These are phyloP conservation scores for Centropus bengalensis DNA, from an alignment of 2,113 vertebrate species.

Conservation along the genomic window DNA sequence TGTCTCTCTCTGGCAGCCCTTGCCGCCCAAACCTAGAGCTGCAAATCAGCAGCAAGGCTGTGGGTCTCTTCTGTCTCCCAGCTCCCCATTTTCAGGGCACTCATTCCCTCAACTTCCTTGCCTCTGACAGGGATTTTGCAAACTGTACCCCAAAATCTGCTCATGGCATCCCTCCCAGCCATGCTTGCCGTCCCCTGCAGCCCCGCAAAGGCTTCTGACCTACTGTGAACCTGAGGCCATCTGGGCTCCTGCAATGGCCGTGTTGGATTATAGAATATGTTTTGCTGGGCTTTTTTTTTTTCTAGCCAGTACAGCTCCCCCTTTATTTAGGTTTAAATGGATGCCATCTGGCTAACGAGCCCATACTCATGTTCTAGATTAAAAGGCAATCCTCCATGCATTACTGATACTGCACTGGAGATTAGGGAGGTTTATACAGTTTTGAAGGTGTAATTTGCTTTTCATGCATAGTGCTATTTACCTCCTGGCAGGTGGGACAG, in stretches of 20 bases:
- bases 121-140: background rate
- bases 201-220: background rate
- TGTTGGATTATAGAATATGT: conserved; percentile 5
- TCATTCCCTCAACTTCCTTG: background rate
- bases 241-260: background rate
- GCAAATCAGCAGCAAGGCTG: accelerated
- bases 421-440: conserved; percentile 29
- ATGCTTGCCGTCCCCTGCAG: background rate
- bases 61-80: background rate
- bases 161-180: background rate
- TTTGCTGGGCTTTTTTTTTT: background rate
- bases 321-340: conserved; percentile 58
- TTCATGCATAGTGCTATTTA: background rate
- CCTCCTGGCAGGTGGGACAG: background rate
- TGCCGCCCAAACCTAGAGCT: accelerated
- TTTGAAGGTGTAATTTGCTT: conserved; percentile 57
- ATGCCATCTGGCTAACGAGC: conserved; percentile 64
- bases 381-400: conserved; percentile 8
- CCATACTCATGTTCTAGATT: conserved; percentile 54
- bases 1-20: background rate
- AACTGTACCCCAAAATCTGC: background rate
- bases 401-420: background rate
- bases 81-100: background rate
- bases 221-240: background rate
- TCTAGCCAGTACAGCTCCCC: background rate